Evolutionary conservation across 1,140 invertebrate species (phyloP).

Genomic region (Drosophila mayri): DNA sequence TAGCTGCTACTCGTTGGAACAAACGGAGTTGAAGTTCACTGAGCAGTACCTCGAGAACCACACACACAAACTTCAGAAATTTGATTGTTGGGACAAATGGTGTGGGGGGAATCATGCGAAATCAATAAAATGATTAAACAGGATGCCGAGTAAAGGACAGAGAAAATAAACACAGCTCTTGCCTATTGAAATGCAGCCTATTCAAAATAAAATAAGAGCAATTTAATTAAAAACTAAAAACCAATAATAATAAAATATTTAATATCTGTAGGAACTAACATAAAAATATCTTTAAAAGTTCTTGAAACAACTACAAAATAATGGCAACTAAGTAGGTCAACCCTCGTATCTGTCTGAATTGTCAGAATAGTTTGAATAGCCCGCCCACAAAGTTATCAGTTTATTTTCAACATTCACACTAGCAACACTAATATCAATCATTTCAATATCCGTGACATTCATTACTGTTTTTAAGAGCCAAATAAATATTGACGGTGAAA

Average conservation of each 20-base stretch:
- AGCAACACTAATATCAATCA: slow-evolving; percentile 11
- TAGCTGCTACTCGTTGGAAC: not conserved
- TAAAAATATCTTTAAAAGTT: not conserved
- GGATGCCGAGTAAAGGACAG: not conserved
- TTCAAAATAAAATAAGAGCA: not conserved
- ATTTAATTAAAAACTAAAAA: not conserved
- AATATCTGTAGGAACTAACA: not conserved
- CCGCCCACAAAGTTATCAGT: slow-evolving; percentile 6
- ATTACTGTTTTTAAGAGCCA: not conserved
- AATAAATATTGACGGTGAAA: not conserved
- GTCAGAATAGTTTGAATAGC: slow-evolving; percentile 12
- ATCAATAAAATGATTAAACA: slow-evolving; percentile 3
- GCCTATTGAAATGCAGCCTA: no score
- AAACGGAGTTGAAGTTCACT: slow-evolving; percentile 13
- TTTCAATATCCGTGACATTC: slow-evolving; percentile 1
- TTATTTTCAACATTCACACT: slow-evolving; percentile 10
- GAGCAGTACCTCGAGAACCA: not conserved
- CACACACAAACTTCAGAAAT: slow-evolving; percentile 20
- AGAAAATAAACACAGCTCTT: not conserved
- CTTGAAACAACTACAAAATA: not conserved
- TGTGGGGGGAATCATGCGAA: not conserved
- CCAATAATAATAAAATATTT: not conserved
- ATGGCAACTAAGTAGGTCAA: not conserved
- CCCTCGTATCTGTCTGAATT: not conserved
- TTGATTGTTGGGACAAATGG: slow-evolving; percentile 22